Conservation (phyloP, 1,140 invertebrate species). For the Ips nitidus region DNA sequence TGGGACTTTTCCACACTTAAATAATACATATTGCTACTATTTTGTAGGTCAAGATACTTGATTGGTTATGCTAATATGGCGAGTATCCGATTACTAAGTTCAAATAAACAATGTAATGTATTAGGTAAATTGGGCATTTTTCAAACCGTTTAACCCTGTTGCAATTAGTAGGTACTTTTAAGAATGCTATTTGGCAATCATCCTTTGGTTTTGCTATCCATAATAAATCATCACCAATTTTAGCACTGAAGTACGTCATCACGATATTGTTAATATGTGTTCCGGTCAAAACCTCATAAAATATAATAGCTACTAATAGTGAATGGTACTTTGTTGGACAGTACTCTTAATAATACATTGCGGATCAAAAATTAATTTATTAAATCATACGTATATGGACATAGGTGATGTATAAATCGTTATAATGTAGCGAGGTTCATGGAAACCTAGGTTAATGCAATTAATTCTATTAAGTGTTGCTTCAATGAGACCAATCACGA, state of each 20-base stretch:
- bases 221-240: background rate
- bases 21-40: background rate
- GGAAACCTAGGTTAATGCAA: background rate
- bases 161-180: no score
- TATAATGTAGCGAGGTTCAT: background rate
- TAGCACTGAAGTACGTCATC: background rate
- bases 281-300: slow-evolving; percentile 3
- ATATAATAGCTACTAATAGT: slow-evolving; percentile 16
- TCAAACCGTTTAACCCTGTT: no score
- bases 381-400: no score
- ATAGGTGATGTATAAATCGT: background rate
- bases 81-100: background rate
- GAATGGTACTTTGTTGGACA: background rate
- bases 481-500: slow-evolving; percentile 6
- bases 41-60: background rate
- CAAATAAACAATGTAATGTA: no score
- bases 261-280: background rate
- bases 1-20: background rate
- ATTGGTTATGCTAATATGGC: background rate
- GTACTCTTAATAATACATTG: slow-evolving; percentile 1
- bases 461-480: slow-evolving; percentile 15
- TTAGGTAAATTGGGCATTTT: no score
- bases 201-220: no score
- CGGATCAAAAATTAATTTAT: background rate
- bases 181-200: no score